Evolutionary conservation across 2,888 invertebrate species (phyloP).

Genomic region (Notocelia uddmanniana): DNA sequence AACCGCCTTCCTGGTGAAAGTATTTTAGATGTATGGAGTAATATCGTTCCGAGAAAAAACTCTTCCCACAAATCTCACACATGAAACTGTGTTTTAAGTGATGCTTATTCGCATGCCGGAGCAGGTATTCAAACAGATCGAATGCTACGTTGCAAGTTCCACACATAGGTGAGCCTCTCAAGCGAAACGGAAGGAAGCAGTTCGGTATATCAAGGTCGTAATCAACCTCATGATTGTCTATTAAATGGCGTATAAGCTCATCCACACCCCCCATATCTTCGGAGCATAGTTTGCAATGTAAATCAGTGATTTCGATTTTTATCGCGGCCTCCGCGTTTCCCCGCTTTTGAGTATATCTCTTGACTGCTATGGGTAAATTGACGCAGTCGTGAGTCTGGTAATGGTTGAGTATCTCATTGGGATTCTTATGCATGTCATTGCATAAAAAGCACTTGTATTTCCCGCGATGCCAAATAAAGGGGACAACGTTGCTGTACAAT

Average conservation of each 20-base stretch:
- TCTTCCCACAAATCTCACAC: conserved; percentile 42
- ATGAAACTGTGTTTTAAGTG: conserved; percentile 33
- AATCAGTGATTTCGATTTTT: conserved; percentile 34
- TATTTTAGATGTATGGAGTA: conserved; percentile 20
- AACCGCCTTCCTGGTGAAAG: conserved; percentile 37
- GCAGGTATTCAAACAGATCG: conserved; percentile 35
- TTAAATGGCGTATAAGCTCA: conserved; percentile 30
- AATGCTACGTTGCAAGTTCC: conserved; percentile 33
- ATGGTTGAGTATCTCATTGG: conserved; percentile 26
- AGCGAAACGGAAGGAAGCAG: conserved; percentile 44
- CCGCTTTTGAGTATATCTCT: conserved; percentile 30
- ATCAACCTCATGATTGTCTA: conserved; percentile 29
- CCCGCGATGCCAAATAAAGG: conserved; percentile 43
- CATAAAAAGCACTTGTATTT: conserved; percentile 35
- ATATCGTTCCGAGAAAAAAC: conserved; percentile 36
- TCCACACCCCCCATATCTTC: conserved; percentile 1
- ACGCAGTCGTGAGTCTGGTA: conserved; percentile 32
- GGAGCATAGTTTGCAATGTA: conserved; percentile 38
- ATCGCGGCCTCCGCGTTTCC: conserved; percentile 39
- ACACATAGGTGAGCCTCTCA: conserved; percentile 31
- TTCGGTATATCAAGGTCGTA: conserved; percentile 34
- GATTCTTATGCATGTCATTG: conserved; percentile 17
- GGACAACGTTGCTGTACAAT: conserved; percentile 35
- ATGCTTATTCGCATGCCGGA: conserved; percentile 38
- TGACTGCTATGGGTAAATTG: conserved; percentile 28